These are phyloP conservation scores for Muscicapa striata DNA, from an alignment of 2,797 vertebrate species.

Conservation along the genomic window DNA sequence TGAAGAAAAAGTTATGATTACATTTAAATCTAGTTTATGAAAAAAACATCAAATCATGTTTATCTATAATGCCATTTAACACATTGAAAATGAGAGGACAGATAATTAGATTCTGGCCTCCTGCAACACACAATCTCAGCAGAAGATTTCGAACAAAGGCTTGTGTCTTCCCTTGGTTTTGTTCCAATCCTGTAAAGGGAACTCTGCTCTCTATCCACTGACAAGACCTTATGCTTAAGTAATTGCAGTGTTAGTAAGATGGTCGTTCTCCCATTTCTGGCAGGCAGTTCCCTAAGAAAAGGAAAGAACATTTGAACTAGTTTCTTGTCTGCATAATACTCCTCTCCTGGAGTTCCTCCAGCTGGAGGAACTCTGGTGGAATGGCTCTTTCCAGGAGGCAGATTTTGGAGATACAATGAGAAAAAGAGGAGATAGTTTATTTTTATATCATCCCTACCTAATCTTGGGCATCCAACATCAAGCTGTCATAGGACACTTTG, in stretches of 20 bases:
- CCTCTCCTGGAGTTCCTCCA: background rate
- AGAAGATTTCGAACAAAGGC: background rate
- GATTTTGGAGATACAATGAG: background rate
- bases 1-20: background rate
- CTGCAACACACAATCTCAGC: background rate
- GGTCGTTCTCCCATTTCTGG: background rate
- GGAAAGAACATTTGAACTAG: background rate
- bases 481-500: fast-evolving
- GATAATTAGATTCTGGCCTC: background rate
- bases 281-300: background rate
- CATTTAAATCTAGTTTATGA: background rate
- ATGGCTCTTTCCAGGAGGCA: background rate
- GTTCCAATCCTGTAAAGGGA: background rate
- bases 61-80: background rate
- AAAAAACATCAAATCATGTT: background rate
- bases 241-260: background rate
- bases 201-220: background rate
- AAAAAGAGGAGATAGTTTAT: background rate
- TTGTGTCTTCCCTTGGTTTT: background rate
- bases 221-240: background rate
- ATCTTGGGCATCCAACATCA: background rate
- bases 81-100: background rate
- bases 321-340: background rate
- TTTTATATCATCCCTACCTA: background rate
- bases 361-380: background rate